Conservation (phyloP, 2,888 invertebrate species). For the Acleris literana region DNA sequence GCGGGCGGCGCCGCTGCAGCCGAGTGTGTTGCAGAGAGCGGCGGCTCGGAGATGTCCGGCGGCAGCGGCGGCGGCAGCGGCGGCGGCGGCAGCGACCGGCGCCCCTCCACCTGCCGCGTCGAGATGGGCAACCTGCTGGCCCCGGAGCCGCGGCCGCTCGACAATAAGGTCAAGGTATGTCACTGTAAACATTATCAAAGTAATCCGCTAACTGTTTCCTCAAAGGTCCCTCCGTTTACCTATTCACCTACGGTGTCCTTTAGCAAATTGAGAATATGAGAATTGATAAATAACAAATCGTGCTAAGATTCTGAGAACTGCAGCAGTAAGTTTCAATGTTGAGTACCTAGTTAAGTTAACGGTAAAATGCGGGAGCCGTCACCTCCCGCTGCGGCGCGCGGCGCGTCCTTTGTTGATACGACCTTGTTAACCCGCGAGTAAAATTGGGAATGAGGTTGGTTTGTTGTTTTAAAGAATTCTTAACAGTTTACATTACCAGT, state of each 20-base stretch:
- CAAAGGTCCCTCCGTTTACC: background rate
- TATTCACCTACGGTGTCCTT: background rate
- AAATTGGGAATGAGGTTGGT: slow-evolving; percentile 25
- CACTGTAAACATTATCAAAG: background rate
- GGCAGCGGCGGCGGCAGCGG: slow-evolving; percentile 67
- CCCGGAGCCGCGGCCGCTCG: slow-evolving; percentile 86
- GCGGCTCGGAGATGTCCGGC: slow-evolving; percentile 47
- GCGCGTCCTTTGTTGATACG: slow-evolving; percentile 33
- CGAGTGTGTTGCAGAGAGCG: slow-evolving; percentile 48
- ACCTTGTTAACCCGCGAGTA: slow-evolving; percentile 25
- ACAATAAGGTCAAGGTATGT: slow-evolving; percentile 90
- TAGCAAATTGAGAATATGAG: too few species aligned
- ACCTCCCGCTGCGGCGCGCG: slow-evolving; percentile 1
- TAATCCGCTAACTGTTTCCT: background rate
- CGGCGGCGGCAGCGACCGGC: slow-evolving; percentile 68
- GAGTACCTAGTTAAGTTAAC: too few species aligned
- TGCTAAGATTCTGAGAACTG: too few species aligned
- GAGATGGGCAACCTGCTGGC: slow-evolving; percentile 86
- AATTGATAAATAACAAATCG: too few species aligned
- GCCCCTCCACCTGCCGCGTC: slow-evolving; percentile 79
- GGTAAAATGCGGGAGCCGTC: background rate
- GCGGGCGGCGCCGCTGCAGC: slow-evolving; percentile 15
- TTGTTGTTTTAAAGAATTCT: slow-evolving; percentile 28
- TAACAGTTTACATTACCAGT: slow-evolving; percentile 1
- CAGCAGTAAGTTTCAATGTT: too few species aligned